A percentile compares a stretch with the other conserved stretches of the same genome.
Evolutionary conservation across 2,888 invertebrate genomes (phyloP).

Genomic region (Drosophila mulleri): DNA sequence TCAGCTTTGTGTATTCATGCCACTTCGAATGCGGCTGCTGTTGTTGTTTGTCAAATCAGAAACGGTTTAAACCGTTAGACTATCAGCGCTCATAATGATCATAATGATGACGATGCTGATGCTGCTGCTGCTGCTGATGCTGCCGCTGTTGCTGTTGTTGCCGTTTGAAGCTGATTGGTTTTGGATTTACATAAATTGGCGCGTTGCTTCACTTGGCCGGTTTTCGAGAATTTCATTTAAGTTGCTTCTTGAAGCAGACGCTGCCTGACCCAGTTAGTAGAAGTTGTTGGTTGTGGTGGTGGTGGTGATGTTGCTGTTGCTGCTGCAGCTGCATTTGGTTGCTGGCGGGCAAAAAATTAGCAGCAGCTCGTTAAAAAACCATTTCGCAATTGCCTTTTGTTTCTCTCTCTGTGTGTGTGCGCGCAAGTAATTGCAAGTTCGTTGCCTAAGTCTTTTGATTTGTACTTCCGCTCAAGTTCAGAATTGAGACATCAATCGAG

Average conservation of each 20-base stretch:
- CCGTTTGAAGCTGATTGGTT: constrained; percentile 73
- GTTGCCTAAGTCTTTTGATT: constrained; percentile 78
- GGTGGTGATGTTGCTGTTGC: constrained; percentile 8
- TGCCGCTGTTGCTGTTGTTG: constrained; percentile 37
- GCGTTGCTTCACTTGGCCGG: constrained; percentile 68
- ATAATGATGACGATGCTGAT: constrained; percentile 44
- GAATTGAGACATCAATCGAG: constrained; percentile 49
- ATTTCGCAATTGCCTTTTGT: constrained; percentile 62
- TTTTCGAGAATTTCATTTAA: constrained; percentile 61
- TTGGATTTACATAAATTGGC: constrained; percentile 78
- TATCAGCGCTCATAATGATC: constrained; percentile 63
- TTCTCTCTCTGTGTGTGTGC: neutral
- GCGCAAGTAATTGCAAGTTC: constrained; percentile 57
- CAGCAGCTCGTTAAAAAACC: constrained; percentile 71
- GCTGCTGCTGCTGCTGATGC: constrained; percentile 9
- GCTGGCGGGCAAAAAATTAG: constrained; percentile 61
- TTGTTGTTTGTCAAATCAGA: constrained; percentile 54
- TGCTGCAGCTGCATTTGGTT: constrained; percentile 24
- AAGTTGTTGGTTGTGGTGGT: constrained; percentile 15
- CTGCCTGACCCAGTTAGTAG: constrained; percentile 68
- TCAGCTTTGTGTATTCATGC: neutral
- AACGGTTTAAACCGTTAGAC: constrained; percentile 70
- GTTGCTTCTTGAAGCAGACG: constrained; percentile 46
- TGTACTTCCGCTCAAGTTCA: constrained; percentile 62
- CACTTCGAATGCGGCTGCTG: constrained; percentile 4